phyloP scores from a whole-genome alignment of 2,113 vertebrate species.

The Python bivittatus region DNA sequence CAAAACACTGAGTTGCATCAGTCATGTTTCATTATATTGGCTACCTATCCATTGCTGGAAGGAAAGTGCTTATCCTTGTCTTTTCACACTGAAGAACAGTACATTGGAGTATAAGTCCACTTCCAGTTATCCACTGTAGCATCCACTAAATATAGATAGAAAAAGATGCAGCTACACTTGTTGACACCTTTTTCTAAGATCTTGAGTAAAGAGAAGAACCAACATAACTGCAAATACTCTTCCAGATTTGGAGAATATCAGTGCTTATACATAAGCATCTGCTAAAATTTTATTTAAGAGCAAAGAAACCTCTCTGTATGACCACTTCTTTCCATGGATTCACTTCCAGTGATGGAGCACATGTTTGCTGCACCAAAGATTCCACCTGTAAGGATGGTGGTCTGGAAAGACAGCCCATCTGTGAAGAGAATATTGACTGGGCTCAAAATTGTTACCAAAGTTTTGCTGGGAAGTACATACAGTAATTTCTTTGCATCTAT shows the following conservation, averaged over 20 bases:
- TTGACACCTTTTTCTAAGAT: background rate
- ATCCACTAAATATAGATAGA: background rate
- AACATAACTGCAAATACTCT: background rate
- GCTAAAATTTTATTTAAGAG: background rate
- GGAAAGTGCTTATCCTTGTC: slow-evolving; percentile 56
- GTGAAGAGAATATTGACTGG: background rate
- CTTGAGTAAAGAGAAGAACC: background rate
- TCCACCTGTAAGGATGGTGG: background rate
- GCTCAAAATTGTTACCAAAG: background rate
- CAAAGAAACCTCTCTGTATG: background rate
- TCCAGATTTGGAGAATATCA: background rate
- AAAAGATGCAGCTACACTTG: background rate
- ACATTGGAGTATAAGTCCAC: slow-evolving; percentile 11
- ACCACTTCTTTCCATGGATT: background rate
- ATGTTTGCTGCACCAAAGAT: background rate
- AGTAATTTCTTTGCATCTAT: background rate
- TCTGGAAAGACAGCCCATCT: background rate
- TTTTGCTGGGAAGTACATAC: background rate
- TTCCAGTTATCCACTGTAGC: background rate
- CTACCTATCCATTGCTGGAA: slow-evolving; percentile 37
- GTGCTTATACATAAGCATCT: background rate
- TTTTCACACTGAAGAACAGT: slow-evolving; percentile 49
- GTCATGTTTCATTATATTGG: slow-evolving; percentile 55
- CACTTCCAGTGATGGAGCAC: background rate
- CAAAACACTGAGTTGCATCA: slow-evolving; percentile 57